phyloP scores from a whole-genome alignment of 2,888 invertebrate genomes.

The Netelia inedita region DNA sequence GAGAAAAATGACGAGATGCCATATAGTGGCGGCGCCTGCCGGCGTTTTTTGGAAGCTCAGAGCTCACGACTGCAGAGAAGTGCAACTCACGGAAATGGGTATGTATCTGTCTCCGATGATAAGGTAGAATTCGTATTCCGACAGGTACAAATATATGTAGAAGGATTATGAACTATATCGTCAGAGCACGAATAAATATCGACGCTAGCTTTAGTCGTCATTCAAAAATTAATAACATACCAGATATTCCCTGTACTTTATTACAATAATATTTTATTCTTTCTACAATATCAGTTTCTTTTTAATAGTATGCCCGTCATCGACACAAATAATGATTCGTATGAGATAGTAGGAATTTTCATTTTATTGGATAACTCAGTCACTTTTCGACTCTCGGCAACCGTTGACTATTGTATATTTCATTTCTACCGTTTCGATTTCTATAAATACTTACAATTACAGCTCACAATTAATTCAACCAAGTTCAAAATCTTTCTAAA shows the following conservation, averaged over 20 bases:
- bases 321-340: conserved; percentile 75
- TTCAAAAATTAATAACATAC: conserved; percentile 32
- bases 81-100: background rate
- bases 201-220: background rate
- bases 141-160: too few species aligned
- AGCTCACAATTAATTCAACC: conserved; percentile 27
- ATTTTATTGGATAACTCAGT: conserved; percentile 74
- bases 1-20: background rate
- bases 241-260: conserved; percentile 64
- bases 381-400: conserved; percentile 69
- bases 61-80: background rate
- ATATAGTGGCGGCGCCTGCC: conserved; percentile 5
- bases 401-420: conserved; percentile 68
- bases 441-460: conserved; percentile 60
- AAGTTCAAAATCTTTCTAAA: conserved; percentile 11
- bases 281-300: conserved; percentile 75
- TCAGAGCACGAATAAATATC: too few species aligned
- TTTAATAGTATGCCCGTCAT: conserved; percentile 70
- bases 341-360: conserved; percentile 77
- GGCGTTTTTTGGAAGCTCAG: background rate
- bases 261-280: conserved; percentile 82
- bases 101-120: background rate
- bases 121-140: background rate
- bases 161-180: too few species aligned
- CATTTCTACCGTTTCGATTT: conserved; percentile 32